A percentile compares a stretch with the other conserved stretches of the same genome.
Evolutionary conservation across 2,797 vertebrate genomes (phyloP).

Genomic region (Tiaroga cobitis): DNA sequence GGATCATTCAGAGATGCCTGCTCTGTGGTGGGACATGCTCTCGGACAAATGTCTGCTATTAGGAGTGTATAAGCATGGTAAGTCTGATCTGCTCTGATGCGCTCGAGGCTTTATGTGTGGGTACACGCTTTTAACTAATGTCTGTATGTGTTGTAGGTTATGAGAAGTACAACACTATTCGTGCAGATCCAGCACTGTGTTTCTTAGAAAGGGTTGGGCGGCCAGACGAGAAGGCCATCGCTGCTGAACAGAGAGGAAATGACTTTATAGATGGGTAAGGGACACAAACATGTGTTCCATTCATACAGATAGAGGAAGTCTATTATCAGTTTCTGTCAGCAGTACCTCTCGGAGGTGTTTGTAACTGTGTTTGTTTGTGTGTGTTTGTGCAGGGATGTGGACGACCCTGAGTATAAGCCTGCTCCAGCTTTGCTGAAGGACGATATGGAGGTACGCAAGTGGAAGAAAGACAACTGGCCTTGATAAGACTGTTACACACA

Average conservation of each 20-base stretch:
- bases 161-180: constrained; percentile 98
- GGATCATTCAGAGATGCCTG: constrained; percentile 94
- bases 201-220: constrained; percentile 95
- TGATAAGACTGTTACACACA: constrained; percentile 33
- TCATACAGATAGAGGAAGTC: background rate
- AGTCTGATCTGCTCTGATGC: constrained; percentile 60
- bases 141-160: constrained; percentile 82
- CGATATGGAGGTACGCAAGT: constrained; percentile 88
- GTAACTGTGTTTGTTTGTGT: constrained; percentile 43
- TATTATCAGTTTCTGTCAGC: constrained; percentile 19
- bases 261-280: constrained; percentile 96
- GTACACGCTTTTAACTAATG: background rate
- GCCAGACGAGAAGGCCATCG: constrained; percentile 97
- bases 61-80: constrained; percentile 96
- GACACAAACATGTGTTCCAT: background rate
- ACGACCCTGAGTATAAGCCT: constrained; percentile 98
- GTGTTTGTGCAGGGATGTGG: constrained; percentile 85
- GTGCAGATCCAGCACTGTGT: constrained; percentile 92
- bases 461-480: background rate
- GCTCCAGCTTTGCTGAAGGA: constrained; percentile 96
- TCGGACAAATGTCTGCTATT: constrained; percentile 95
- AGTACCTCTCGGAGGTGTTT: background rate
- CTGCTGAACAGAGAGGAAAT: constrained; percentile 95
- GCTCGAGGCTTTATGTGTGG: background rate
- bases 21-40: constrained; percentile 93